Base-by-base conservation (phyloP, 1,140 invertebrate species). In the Choristoneura fumiferana region DNA sequence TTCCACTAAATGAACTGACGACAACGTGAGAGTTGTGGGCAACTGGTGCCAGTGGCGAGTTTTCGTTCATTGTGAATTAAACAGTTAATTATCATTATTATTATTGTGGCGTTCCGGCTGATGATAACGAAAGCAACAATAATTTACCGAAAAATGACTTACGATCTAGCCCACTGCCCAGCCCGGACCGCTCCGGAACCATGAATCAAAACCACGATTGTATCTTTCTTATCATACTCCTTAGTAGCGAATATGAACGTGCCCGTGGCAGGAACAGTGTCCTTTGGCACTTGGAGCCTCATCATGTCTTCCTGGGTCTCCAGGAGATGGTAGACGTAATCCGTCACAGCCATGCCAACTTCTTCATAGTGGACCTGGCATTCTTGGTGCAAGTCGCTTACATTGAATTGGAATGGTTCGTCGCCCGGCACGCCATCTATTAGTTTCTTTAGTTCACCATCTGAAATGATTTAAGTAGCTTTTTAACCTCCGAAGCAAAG, bases 91-190 rank as follows among this genome's bases (percentile, higher is more conserved):
- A n/a, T n/a, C n/a, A n/a, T n/a, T n/a, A n/a, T n/a, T n/a, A n/a
- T n/a, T n/a, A n/a, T n/a, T n/a, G n/a, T n/a, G n/a, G n/a, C n/a
- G n/a, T n/a, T n/a, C n/a, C n/a, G n/a, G n/a, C n/a, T n/a, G n/a
- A n/a, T n/a, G n/a, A n/a, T n/a, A n/a, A n/a, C n/a, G n/a, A n/a
- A n/a, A n/a, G n/a, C n/a, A n/a, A n/a, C n/a, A n/a, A n/a, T n/a
- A n/a, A 61, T 29, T 29, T 6, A 60, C 62, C 92, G 92, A 54
- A 15, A 71, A 38, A 29, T 59, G 76, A 80, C 87, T 84, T 80
- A 89, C 87, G 86, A 90, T 67, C 95, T 91, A 29, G 95, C 92
- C 95, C 95, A 96, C 70, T 96, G 95, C 0, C 95, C 95, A 59
- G 95, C 95, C 61, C 94, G 88, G 0, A 96, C 95, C 18, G 93